Evolutionary conservation across 1,140 invertebrate genomes (phyloP).

Genomic region (Geopemphigus sp.): DNA sequence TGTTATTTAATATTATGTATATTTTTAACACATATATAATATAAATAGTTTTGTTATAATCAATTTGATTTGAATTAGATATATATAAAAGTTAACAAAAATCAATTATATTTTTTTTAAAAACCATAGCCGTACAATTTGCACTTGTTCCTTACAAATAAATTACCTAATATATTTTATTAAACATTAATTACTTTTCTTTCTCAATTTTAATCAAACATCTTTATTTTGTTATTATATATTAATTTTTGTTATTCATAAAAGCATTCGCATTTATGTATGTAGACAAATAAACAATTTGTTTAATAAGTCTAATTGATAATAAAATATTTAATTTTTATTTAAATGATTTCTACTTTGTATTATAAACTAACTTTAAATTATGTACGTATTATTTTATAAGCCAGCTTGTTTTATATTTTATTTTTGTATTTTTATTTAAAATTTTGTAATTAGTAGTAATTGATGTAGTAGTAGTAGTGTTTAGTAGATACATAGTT

Average conservation of each 20-base stretch:
- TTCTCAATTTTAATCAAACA: neutral
- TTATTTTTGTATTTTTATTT: neutral
- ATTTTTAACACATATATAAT: neutral
- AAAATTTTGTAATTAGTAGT: neutral
- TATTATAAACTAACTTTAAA: too few relatives aligned
- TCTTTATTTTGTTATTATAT: neutral
- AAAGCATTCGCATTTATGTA: too few relatives aligned
- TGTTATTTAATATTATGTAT: neutral
- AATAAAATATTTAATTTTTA: too few relatives aligned
- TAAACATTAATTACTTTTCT: neutral
- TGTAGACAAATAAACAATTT: too few relatives aligned
- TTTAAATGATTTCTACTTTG: too few relatives aligned
- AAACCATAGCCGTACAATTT: constrained; percentile 28
- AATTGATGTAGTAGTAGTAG: constrained; percentile 16
- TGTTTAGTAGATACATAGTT: constrained; percentile 21
- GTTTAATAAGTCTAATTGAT: too few relatives aligned
- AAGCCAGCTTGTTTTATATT: constrained; percentile 18
- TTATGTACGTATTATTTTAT: neutral
- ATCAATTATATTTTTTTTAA: neutral
- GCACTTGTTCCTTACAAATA: constrained; percentile 25
- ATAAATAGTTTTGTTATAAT: neutral
- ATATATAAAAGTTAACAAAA: too few relatives aligned
- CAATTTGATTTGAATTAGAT: too few relatives aligned
- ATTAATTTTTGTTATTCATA: neutral
- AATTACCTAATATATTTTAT: too few relatives aligned